A percentile compares a stretch with the other conserved stretches of the same genome.
Conservation (phyloP, 2,888 invertebrate genomes). For the Epistrophe eligans region DNA sequence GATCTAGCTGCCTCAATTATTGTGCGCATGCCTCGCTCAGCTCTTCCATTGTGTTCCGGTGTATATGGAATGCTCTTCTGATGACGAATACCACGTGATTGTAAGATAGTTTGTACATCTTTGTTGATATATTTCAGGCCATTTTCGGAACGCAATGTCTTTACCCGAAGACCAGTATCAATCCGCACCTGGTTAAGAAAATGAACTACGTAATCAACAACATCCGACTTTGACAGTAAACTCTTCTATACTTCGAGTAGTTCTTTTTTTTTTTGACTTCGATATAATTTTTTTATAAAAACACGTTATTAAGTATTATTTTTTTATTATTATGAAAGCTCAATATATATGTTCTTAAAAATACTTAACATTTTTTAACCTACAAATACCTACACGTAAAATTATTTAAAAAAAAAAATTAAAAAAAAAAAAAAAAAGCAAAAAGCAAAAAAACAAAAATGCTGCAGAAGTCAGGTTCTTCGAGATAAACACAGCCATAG, state of each 20-base stretch:
- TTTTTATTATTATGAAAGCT: too few relatives aligned
- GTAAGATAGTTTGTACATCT: background rate
- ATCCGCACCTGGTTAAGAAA: slow-evolving; percentile 1
- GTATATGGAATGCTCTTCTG: background rate
- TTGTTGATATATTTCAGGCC: background rate
- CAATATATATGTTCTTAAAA: too few relatives aligned
- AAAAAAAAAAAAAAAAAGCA: too few relatives aligned
- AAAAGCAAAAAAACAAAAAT: too few relatives aligned
- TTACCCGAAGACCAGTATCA: background rate
- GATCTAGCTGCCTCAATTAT: slow-evolving; percentile 29
- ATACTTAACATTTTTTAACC: too few relatives aligned
- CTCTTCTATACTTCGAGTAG: background rate
- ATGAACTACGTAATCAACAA: background rate
- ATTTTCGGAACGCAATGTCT: background rate
- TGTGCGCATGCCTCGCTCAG: slow-evolving; percentile 23
- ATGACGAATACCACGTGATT: background rate
- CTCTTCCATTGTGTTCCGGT: slow-evolving; percentile 29
- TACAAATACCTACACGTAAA: too few relatives aligned
- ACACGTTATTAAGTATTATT: too few relatives aligned
- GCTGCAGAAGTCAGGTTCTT: too few relatives aligned
- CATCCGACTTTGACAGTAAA: slow-evolving; percentile 6
- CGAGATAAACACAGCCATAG: too few relatives aligned
- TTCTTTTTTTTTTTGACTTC: too few relatives aligned
- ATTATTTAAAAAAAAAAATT: too few relatives aligned
- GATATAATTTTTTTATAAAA: too few relatives aligned